Evolutionary conservation across 1,140 invertebrate species (phyloP), one percentile per base, ranked within the genome.

Genomic region (Drosophila oshimai): DNA sequence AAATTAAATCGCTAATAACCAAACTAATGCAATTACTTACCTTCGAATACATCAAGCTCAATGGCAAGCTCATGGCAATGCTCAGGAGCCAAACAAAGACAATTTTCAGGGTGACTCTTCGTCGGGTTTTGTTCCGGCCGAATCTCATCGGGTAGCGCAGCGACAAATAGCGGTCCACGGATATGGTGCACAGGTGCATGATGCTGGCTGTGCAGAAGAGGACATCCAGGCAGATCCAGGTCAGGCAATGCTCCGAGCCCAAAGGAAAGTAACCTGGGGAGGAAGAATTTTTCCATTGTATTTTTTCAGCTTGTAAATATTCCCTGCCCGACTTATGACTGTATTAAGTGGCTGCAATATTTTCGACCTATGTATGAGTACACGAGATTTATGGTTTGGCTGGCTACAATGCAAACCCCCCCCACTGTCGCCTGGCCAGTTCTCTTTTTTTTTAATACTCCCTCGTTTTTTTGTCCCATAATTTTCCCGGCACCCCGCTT

Each of bases 171-270:
- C 97, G 94, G 92, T 99, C 98, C 70, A 99, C 96, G 74, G 96
- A 97, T 89, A 99, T 98, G 47, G 97, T 98, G 91, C 97, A 98
- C 17, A 99, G 93, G 91, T 99, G 98, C 94, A 99, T 96, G 86
- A 99, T 98, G 47, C 97, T 98, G 0, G 97, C 97, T 0, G 98
- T 99, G 90, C 97, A 98, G 89, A 98, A 98, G 0, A 99, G 93
- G 0, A 99, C 98, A 92, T 99, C 98, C 76, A 97, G 92, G 75
- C 95, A 96, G 47, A 97, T 96, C 96, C 96, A 97, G n/a, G 93
- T 94, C 28, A 97, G 93, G 89, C 96, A 97, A 90, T 96, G 96
- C 17, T 95, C 94, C 1, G 96, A 94, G 4, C 95, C 94, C 36
- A 97, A 91, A 1, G 96, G 96, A 89, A 97, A 97, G 81, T 95